Evolutionary conservation across 2,113 vertebrate genomes (phyloP), one percentile per base, ranked within the genome.

Genomic region (Corythaixoides concolor): DNA sequence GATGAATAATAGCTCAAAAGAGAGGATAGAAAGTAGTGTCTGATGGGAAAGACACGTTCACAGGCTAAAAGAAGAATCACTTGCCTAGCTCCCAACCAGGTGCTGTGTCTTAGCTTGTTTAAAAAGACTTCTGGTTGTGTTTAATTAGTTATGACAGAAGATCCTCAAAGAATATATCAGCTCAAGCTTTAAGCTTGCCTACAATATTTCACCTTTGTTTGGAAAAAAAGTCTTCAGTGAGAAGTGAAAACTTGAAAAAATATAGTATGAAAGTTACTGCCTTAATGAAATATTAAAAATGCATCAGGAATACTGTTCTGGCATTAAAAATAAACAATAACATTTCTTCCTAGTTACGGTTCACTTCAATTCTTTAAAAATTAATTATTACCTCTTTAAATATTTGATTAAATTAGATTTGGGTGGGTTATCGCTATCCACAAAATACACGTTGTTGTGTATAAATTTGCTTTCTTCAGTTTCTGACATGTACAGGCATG

Each of bases 321-420:
- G 95, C 97, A 98, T 98, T 98, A 97, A 98, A 98, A 98, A 98
- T 97, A 98, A 98, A 98, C 97, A 98, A 96, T 97, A 98, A 97
- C 96, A 94, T 98, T 98, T 97, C 90, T 96, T 97, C 93, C 96
- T 93, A 92, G 96, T 97, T 98, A 97, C 26, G 94, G 96, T 98
- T 98, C 96, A 98, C 97, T 98, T 98, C 95, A 91, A 97, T 98
- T 97, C 97, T 98, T 98, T 98, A 98, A 98, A 98, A 98, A 98
- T 98, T 98, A 98, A 98, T 98, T 97, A 97, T 98, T 98, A 96
- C 93, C 95, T 98, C 93, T 97, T 98, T 98, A 98, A 98, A 98
- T 98, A 98, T 98, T 98, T 98, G 98, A 98, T 98, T 98, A 98
- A 97, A 98, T 98, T 98, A 98, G 94, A 97, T 97, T 98, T 98